Evolutionary conservation across 2,797 vertebrate genomes (phyloP).

Genomic region (Varecia variegata): DNA sequence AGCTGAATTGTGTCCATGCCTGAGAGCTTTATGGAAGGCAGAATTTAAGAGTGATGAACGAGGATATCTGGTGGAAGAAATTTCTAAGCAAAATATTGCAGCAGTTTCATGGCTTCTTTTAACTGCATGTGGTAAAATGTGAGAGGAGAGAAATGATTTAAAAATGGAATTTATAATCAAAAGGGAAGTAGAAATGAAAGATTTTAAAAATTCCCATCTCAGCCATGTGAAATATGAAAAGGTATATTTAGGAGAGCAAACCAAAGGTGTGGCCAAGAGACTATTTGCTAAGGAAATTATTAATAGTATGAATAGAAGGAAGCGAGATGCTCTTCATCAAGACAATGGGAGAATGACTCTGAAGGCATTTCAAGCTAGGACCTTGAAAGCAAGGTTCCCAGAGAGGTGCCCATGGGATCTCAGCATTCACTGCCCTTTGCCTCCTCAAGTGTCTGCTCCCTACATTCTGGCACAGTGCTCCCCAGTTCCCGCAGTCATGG

Average conservation of each 20-base stretch:
- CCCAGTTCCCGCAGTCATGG: not conserved
- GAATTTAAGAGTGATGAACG: not conserved
- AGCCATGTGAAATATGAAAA: not conserved
- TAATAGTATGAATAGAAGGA: not conserved
- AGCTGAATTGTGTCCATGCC: not conserved
- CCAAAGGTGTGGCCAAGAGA: not conserved
- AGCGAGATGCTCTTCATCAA: not conserved
- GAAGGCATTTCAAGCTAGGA: not conserved
- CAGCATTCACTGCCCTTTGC: not conserved
- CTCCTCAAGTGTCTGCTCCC: not conserved
- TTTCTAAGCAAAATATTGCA: not conserved
- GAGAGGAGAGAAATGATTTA: not conserved
- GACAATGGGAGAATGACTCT: not conserved
- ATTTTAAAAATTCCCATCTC: not conserved
- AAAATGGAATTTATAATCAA: not conserved
- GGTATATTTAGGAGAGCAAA: not conserved
- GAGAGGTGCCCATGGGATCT: not conserved
- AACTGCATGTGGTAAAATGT: not conserved
- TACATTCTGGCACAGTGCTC: not conserved
- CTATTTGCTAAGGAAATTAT: not conserved
- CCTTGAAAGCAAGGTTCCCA: not conserved
- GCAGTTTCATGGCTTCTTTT: not conserved
- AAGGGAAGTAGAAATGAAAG: not conserved
- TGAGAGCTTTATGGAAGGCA: not conserved
- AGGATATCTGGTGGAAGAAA: not conserved